A percentile compares a stretch with the other conserved stretches of the same genome.
Conservation (phyloP, 2,113 vertebrate genomes). For the Bettongia penicillata region DNA sequence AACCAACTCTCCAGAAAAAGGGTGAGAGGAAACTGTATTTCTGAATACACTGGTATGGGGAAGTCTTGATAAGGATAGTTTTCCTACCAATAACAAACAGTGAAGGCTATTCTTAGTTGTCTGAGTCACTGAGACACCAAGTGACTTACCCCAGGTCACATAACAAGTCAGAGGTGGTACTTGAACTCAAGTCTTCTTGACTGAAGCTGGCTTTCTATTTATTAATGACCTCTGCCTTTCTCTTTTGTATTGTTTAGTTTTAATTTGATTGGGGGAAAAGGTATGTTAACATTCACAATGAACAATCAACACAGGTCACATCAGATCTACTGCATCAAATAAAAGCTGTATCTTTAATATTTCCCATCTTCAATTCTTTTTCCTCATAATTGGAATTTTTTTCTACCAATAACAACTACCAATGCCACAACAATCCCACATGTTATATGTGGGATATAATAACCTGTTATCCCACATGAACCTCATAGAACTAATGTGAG, state of each 20-base stretch:
- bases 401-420: background rate
- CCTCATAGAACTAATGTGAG: background rate
- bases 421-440: background rate
- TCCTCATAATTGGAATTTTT: background rate
- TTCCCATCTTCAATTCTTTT: background rate
- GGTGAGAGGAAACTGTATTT: background rate
- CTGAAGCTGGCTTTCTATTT: background rate
- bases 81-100: background rate
- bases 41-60: background rate
- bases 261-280: background rate
- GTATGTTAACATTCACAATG: background rate
- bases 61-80: background rate
- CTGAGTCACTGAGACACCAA: background rate
- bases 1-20: background rate
- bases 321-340: background rate
- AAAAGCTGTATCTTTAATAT: background rate
- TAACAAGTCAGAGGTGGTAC: background rate
- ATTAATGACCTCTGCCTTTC: background rate
- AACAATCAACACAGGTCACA: background rate
- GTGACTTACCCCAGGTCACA: background rate
- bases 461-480: background rate
- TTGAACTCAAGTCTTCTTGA: background rate
- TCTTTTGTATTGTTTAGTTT: background rate
- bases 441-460: too few species aligned
- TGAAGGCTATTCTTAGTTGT: background rate